phyloP scores from a whole-genome alignment of 2,888 invertebrate genomes.

The Mesoligia furuncula region DNA sequence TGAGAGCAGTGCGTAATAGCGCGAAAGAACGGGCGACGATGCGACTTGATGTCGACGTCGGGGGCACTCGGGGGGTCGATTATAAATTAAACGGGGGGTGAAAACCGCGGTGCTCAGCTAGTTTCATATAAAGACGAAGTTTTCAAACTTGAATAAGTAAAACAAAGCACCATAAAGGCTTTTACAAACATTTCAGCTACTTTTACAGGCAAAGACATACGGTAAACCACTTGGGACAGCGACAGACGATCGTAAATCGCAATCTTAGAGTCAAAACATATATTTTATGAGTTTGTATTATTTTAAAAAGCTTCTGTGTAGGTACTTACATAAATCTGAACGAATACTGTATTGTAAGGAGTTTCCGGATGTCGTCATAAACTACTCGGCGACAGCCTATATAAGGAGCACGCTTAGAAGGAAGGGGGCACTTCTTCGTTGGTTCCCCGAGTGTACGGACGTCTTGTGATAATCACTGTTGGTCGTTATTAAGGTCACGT shows the following conservation, averaged over 20 bases:
- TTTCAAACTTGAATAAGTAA: conserved; percentile 23
- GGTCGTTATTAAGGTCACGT: no score
- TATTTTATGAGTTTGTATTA: conserved; percentile 36
- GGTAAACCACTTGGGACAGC: conserved; percentile 18
- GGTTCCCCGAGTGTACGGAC: no score
- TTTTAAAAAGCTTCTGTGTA: conserved; percentile 5
- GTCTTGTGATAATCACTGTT: no score
- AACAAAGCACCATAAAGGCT: conserved; percentile 27
- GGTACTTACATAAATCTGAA: conserved; percentile 2
- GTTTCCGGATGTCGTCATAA: no score
- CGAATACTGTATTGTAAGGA: no score
- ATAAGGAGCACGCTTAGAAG: no score
- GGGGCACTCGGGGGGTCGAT: no score
- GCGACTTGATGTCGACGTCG: not conserved
- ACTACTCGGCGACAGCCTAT: no score
- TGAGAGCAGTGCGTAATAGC: not conserved
- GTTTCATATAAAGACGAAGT: not conserved
- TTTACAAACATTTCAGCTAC: conserved; percentile 20
- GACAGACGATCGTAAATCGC: conserved; percentile 46
- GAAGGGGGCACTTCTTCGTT: no score
- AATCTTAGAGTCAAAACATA: conserved; percentile 17
- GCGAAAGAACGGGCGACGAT: no score
- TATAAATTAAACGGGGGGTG: no score
- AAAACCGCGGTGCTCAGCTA: not conserved
- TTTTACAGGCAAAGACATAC: conserved; percentile 17